phyloP scores from a whole-genome alignment of 2,888 invertebrate genomes.

The Netelia melanura region DNA sequence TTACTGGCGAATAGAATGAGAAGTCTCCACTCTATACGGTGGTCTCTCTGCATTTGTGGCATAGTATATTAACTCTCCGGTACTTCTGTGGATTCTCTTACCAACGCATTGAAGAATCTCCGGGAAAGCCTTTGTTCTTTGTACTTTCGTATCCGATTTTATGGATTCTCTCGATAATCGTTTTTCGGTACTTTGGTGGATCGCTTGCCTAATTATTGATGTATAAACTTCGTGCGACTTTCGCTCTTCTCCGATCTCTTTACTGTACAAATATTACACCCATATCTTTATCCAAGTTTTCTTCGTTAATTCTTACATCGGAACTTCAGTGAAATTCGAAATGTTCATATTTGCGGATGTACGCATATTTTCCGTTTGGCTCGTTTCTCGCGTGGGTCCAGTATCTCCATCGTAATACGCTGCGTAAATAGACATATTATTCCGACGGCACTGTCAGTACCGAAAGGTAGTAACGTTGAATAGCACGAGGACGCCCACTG shows the following conservation, averaged over 20 bases:
- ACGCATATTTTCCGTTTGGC: constrained; percentile 17
- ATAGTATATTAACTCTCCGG: constrained; percentile 18
- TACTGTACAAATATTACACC: neutral
- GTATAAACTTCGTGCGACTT: too few species aligned
- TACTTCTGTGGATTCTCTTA: constrained; percentile 11
- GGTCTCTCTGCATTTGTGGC: neutral
- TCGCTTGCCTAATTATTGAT: neutral
- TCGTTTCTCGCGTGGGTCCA: constrained; percentile 21
- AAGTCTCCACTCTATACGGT: constrained; percentile 14
- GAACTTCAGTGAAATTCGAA: neutral
- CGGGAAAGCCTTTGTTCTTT: constrained; percentile 24
- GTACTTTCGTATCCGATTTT: constrained; percentile 7
- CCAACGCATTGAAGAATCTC: constrained; percentile 33
- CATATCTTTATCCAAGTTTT: neutral
- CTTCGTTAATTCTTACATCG: neutral
- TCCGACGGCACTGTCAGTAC: constrained; percentile 19
- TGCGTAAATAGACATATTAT: constrained; percentile 52
- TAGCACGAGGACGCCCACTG: constrained; percentile 1
- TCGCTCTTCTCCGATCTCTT: too few species aligned
- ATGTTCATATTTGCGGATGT: neutral
- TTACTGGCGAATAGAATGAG: constrained; percentile 49
- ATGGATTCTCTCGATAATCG: neutral
- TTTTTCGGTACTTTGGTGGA: constrained; percentile 4
- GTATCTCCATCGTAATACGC: constrained; percentile 42
- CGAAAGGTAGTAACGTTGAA: constrained; percentile 28